A percentile compares a stretch with the other conserved stretches of the same genome.
These are phyloP conservation scores for Eolophus roseicapilla DNA, from an alignment of 2,113 vertebrate species.

Conservation along the genomic window DNA sequence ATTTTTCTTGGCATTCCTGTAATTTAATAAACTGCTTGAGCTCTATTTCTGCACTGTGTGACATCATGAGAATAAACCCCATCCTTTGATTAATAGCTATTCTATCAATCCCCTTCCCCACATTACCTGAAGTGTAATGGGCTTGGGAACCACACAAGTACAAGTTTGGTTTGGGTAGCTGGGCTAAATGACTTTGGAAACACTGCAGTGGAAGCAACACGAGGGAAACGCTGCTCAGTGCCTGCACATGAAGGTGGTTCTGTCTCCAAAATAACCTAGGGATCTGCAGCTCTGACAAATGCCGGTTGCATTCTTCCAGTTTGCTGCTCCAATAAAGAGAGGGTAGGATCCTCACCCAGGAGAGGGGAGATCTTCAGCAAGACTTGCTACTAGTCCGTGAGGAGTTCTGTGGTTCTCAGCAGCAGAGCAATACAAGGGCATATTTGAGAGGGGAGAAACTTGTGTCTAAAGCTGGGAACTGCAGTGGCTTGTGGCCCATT, in stretches of 20 bases:
- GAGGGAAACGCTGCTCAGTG: background rate
- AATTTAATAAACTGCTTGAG: slow-evolving; percentile 77
- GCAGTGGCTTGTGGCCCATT: background rate
- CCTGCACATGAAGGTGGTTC: background rate
- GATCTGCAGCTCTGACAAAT: background rate
- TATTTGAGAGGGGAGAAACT: background rate
- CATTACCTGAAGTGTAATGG: slow-evolving; percentile 13
- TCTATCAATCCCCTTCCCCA: slow-evolving; percentile 14
- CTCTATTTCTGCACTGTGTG: slow-evolving; percentile 65
- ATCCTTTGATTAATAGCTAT: slow-evolving; percentile 70
- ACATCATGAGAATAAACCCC: slow-evolving; percentile 62
- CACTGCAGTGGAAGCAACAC: background rate
- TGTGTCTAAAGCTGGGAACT: background rate
- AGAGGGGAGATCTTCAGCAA: background rate
- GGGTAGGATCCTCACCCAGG: background rate
- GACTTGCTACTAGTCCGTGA: rapidly evolving
- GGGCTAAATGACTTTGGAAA: background rate
- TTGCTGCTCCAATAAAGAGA: background rate
- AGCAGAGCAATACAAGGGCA: background rate
- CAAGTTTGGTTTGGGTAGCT: background rate
- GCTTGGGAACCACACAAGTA: background rate
- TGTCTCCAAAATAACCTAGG: background rate
- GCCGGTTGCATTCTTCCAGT: background rate
- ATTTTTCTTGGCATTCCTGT: slow-evolving; percentile 75
- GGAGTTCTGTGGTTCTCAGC: background rate